phyloP scores from a whole-genome alignment of 1,140 invertebrate species.

The Drosophila santomea region DNA sequence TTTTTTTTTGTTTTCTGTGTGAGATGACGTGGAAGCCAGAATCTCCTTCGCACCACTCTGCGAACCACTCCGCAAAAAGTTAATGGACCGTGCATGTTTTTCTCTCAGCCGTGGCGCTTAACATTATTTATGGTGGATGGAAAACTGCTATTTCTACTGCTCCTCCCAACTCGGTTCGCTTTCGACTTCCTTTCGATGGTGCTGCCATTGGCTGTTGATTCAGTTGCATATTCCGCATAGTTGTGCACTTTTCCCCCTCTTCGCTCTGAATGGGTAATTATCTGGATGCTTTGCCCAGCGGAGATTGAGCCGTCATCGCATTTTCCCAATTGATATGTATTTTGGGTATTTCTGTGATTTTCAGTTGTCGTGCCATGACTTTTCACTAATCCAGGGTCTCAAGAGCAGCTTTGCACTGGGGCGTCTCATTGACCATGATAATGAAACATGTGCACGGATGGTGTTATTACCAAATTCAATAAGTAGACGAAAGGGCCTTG shows the following conservation, averaged over 20 bases:
- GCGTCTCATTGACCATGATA: constrained; percentile 5
- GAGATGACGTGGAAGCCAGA: constrained; percentile 34
- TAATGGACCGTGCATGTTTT: constrained; percentile 84
- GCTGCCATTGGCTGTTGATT: constrained; percentile 62
- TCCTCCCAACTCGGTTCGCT: constrained; percentile 34
- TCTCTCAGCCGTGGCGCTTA: constrained; percentile 84
- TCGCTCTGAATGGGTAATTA: constrained; percentile 26
- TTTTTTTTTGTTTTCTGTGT: constrained; percentile 4
- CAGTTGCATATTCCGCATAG: constrained; percentile 70
- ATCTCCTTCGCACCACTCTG: constrained; percentile 5
- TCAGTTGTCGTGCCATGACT: constrained; percentile 54
- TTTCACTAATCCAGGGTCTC: constrained; percentile 52
- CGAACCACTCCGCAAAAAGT: constrained; percentile 64
- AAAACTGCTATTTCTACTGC: constrained; percentile 70
- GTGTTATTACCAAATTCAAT: constrained; percentile 10
- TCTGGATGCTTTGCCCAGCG: constrained; percentile 19
- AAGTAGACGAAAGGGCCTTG: constrained; percentile 8
- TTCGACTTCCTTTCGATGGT: constrained; percentile 66
- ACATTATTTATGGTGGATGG: constrained; percentile 84
- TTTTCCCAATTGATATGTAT: constrained; percentile 42
- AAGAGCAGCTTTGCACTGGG: constrained; percentile 13
- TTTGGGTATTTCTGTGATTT: constrained; percentile 18
- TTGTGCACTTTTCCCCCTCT: constrained; percentile 42
- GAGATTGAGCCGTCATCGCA: constrained; percentile 42
- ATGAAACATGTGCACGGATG: constrained; percentile 13